Conservation (phyloP, 2,797 vertebrate genomes). For the Lutra lutra region DNA sequence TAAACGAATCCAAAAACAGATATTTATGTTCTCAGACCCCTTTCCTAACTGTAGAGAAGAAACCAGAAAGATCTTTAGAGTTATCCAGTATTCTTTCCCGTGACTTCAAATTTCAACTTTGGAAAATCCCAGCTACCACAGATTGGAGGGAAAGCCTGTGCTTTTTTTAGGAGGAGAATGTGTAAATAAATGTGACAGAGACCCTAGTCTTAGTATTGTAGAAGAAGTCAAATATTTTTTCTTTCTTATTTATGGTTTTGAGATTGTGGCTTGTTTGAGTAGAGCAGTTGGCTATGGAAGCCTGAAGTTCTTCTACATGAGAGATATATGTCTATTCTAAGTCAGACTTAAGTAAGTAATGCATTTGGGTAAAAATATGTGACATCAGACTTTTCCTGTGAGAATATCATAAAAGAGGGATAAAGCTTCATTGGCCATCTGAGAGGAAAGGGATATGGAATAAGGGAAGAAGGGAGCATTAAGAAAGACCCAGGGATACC, state of each 20-base stretch:
- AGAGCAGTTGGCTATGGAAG: not conserved
- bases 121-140: not conserved
- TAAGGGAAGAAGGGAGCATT: not conserved
- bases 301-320: not conserved
- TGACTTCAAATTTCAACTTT: not conserved
- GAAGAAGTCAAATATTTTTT: not conserved
- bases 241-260: not conserved
- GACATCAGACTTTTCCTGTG: not conserved
- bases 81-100: not conserved
- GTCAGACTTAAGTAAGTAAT: not conserved
- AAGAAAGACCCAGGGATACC: not conserved
- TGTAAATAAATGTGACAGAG: not conserved
- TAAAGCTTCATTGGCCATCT: not conserved
- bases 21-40: not conserved
- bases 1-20: not conserved
- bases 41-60: not conserved
- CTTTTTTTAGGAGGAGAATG: not conserved
- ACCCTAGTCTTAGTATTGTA: not conserved
- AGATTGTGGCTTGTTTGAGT: not conserved
- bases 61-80: not conserved
- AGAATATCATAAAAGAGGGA: not conserved
- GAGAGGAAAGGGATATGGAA: not conserved
- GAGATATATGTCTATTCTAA: not conserved
- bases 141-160: not conserved
- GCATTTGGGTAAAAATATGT: not conserved